Conservation (phyloP, 35 echinoderm and acorn worm species). For the Ophioderma brevispina region DNA sequence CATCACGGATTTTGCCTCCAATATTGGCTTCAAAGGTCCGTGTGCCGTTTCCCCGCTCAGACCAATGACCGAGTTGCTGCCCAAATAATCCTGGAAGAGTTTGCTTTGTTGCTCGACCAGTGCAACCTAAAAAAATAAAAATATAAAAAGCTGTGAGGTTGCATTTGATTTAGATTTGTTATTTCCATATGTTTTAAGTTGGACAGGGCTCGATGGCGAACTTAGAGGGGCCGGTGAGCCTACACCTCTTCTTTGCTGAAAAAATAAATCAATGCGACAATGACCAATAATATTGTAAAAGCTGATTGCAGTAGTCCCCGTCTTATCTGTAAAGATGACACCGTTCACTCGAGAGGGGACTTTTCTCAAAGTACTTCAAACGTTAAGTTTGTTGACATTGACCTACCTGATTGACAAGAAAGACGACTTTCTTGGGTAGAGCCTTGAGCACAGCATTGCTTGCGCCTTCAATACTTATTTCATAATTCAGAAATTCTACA, state of each 20-base stretch:
- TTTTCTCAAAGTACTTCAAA: too few species aligned
- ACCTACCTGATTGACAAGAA: constrained; percentile 90
- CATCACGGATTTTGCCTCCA: constrained; percentile 46
- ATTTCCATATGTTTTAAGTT: too few species aligned
- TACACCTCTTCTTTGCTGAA: neutral
- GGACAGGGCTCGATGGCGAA: neutral
- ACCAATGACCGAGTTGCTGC: constrained; percentile 20
- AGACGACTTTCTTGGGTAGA: constrained; percentile 50
- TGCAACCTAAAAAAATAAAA: too few species aligned
- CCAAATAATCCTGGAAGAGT: constrained; percentile 45
- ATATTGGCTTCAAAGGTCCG: constrained; percentile 13
- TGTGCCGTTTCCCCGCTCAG: constrained; percentile 56
- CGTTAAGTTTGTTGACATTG: too few species aligned
- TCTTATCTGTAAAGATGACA: neutral
- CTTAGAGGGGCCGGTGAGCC: neutral
- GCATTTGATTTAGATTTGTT: neutral
- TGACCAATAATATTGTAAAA: neutral
- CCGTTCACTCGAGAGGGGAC: neutral
- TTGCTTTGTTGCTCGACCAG: constrained; percentile 72
- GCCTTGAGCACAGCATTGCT: neutral
- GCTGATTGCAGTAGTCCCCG: neutral
- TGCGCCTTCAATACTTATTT: neutral
- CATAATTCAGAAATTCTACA: neutral
- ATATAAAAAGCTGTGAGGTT: neutral
- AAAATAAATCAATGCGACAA: neutral